Percentiles rank a stretch among this genome's conserved stretches.
Evolutionary conservation across 1,140 invertebrate genomes (phyloP).

Genomic region (Drosophila takahashii): DNA sequence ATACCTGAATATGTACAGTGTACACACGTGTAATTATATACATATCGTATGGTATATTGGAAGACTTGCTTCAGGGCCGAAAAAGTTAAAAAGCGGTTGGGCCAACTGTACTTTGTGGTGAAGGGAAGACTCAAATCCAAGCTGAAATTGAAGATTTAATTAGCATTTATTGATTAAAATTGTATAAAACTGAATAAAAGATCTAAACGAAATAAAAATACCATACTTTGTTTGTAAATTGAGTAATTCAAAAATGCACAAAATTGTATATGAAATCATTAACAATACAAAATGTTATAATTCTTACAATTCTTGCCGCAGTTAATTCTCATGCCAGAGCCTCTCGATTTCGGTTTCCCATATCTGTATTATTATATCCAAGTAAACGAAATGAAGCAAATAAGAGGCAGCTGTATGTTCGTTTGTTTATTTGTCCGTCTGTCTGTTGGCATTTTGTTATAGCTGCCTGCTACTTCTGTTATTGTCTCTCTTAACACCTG

Average conservation of each 20-base stretch:
- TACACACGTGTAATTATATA: background rate
- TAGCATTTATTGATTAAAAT: no score
- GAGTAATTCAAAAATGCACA: no score
- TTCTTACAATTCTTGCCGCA: slow-evolving; percentile 8
- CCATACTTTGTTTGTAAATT: no score
- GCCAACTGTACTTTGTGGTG: slow-evolving; percentile 22
- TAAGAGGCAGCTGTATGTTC: slow-evolving; percentile 43
- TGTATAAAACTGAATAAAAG: background rate
- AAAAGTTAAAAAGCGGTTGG: slow-evolving; percentile 3
- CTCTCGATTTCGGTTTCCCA: slow-evolving; percentile 8
- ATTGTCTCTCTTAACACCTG: slow-evolving; percentile 55
- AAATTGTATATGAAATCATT: no score
- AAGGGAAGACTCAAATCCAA: background rate
- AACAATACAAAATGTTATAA: no score
- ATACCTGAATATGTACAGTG: slow-evolving; percentile 11
- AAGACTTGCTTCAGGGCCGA: slow-evolving; percentile 1
- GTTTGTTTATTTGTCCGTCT: slow-evolving; percentile 27
- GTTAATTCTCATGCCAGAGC: slow-evolving; percentile 8
- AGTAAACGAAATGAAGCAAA: slow-evolving; percentile 54
- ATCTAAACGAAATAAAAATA: no score
- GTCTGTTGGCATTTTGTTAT: slow-evolving; percentile 30
- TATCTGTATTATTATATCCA: slow-evolving; percentile 17
- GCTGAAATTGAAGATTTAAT: background rate
- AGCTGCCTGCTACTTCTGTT: slow-evolving; percentile 12
- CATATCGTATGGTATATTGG: background rate